Base-by-base conservation (phyloP, 2,113 vertebrate genomes). In the Neopipo cinnamomea region DNA sequence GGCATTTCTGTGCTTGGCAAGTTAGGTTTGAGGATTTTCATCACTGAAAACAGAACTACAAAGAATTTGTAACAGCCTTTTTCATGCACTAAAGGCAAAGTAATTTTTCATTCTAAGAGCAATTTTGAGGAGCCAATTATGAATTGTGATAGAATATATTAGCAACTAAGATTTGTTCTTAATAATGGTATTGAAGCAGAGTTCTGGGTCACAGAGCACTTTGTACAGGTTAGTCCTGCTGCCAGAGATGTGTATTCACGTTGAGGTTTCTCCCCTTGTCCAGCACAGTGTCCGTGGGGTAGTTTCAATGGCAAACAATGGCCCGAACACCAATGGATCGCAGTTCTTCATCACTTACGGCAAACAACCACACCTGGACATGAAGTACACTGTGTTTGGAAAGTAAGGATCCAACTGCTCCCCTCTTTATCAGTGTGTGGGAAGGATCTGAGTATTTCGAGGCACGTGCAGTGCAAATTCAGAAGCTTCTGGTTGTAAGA, bases 341-440 rank as follows among this genome's bases (percentile, higher is more conserved):
- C 99, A 99, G 96, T 99, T 99, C 96, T 99, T 99, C 97, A 99
- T 99, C 97, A 99, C 99, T 7, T 99, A 99, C 0, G 99, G 98
- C 91, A 99, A 99, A 94, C 99, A 99, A 91, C 99, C 99, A 0
- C 99, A 99, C 72, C 97, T 99, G 85, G 99, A 99, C 95, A 99
- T 99, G 99, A 99, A 99, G 96, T 99, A 99, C 94, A 99, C 99
- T 0, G 98, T 99, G 66, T 99, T 99, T 98, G 99, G 99, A 95
- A 99, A 99, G 99, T 99, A 97, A 90, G 99, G 82, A 91, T 63
- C 33, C 66, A 39, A 4, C 65, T 62, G 58, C 41, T 2, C 1
- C 1, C 35, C 39, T 82, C 23, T 58, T 47, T 27, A 9, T 11
- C 35, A 5, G 31, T 37, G 41, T 7, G 8, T 75, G 12, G 33